Evolutionary conservation across 2,113 vertebrate genomes (phyloP).

Genomic region (Hippocampus comes): DNA sequence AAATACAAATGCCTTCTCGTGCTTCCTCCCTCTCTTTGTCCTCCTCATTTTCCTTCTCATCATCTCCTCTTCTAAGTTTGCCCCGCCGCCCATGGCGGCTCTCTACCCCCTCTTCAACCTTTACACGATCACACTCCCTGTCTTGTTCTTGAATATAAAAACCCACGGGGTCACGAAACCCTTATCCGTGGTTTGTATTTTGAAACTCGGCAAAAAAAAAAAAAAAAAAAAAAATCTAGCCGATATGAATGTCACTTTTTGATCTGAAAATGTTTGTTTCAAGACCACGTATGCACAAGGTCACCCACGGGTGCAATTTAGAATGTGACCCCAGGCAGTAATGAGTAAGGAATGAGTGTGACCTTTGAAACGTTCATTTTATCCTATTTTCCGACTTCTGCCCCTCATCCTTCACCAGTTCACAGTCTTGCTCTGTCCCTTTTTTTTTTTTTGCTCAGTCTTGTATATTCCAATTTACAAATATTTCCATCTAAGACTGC

Average conservation of each 20-base stretch:
- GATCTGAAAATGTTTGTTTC: neutral
- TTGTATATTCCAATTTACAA: no score
- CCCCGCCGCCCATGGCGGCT: neutral
- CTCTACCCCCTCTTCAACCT: no score
- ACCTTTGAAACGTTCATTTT: constrained; percentile 46
- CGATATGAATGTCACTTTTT: neutral
- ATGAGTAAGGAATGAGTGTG: constrained; percentile 71
- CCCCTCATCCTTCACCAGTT: constrained; percentile 21
- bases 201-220: neutral
- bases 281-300: constrained; percentile 8
- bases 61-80: neutral
- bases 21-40: constrained; percentile 9
- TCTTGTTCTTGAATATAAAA: neutral
- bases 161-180: neutral
- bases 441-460: neutral
- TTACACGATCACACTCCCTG: neutral
- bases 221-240: neutral
- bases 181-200: neutral
- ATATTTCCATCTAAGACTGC: no score
- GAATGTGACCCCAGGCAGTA: constrained; percentile 61
- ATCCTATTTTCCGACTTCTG: constrained; percentile 32
- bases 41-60: neutral
- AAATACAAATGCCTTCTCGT: constrained; percentile 63
- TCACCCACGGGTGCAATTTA: neutral
- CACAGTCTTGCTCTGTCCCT: constrained; percentile 40